A percentile compares a stretch with the other conserved stretches of the same genome.
phyloP scores from a whole-genome alignment of 2,797 vertebrate species.

The Anomalospiza imberbis region DNA sequence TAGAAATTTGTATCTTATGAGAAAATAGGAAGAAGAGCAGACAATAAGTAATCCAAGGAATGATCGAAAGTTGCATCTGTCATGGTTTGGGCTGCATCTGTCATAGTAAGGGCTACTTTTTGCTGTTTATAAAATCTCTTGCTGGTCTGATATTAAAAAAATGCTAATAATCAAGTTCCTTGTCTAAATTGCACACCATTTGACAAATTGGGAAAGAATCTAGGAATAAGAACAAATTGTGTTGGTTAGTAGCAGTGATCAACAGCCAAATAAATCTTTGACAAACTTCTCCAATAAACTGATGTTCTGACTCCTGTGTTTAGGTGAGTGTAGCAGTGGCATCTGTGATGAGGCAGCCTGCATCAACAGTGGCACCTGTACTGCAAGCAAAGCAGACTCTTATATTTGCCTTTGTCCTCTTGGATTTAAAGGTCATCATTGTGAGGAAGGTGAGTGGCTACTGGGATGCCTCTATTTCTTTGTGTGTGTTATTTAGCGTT shows the following conservation, averaged over 20 bases:
- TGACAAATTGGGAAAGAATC: not conserved
- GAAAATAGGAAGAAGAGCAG: not conserved
- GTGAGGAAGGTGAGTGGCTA: constrained; percentile 86
- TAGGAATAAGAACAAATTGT: not conserved
- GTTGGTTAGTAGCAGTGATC: not conserved
- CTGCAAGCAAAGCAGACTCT: constrained; percentile 80
- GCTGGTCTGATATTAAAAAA: not conserved
- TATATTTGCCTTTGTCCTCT: constrained; percentile 94
- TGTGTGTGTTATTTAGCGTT: not conserved
- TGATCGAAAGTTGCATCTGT: not conserved
- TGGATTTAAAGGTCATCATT: constrained; percentile 88
- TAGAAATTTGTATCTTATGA: not conserved
- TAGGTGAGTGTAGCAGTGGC: constrained; percentile 90
- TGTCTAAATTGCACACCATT: not conserved
- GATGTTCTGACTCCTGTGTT: not conserved
- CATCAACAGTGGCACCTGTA: constrained; percentile 86
- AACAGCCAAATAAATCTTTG: not conserved
- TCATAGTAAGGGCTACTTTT: not conserved
- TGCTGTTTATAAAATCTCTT: not conserved
- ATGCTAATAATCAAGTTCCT: not conserved
- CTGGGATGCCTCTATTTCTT: not conserved
- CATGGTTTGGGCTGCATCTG: not conserved
- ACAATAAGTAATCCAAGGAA: not conserved
- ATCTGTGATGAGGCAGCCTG: constrained; percentile 87
- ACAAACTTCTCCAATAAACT: not conserved